Evolutionary conservation across 2,113 vertebrate species (phyloP), one percentile per base, ranked within the genome.

Genomic region (Sorex araneus): DNA sequence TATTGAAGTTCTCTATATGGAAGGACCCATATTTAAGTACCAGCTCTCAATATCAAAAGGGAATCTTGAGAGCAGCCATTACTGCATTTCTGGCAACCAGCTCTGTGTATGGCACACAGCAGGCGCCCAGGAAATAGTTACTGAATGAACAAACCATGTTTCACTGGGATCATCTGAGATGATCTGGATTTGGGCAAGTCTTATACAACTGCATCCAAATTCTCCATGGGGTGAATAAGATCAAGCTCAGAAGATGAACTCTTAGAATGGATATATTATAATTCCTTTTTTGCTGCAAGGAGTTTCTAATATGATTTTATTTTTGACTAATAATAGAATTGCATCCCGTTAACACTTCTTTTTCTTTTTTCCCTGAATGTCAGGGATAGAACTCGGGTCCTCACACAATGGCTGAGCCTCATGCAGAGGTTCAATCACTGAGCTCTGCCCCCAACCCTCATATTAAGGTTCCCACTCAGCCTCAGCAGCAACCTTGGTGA

Each of bases 261-360:
- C 76, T 54, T 79, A 74, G 63, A 87, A 16, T 91, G 19, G 66
- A 77, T 60, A 34, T 21, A 81, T 76, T 50, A 50, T 50, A 50
- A 76, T 40, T 67, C 87, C 9, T 50, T 50, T 50, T 67, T 75
- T 50, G 0, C 77, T 94, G 70, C 45, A 79, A 73, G 23, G 28
- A 92, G 70, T 90, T 84, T 94, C 88, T 91, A 86, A 80, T 67
- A n/a, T 69, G 69, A 95, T 80, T 90, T 84, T 5, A 81, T 80
- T 84, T 93, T 90, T 87, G 50, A 86, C 34, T 80, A 28, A 50
- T 50, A 69, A 83, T 73, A 75, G 11, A 80, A 85, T 70, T 84
- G 11, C 6, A 92, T 75, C 36, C 16, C 80, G 74, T 94, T 90
- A 83, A 50, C 13, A 50, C 10, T 50, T 50, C 47, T 50, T 50